Evolutionary conservation across 2,113 vertebrate genomes (phyloP).

Genomic region (Thermophis baileyi): DNA sequence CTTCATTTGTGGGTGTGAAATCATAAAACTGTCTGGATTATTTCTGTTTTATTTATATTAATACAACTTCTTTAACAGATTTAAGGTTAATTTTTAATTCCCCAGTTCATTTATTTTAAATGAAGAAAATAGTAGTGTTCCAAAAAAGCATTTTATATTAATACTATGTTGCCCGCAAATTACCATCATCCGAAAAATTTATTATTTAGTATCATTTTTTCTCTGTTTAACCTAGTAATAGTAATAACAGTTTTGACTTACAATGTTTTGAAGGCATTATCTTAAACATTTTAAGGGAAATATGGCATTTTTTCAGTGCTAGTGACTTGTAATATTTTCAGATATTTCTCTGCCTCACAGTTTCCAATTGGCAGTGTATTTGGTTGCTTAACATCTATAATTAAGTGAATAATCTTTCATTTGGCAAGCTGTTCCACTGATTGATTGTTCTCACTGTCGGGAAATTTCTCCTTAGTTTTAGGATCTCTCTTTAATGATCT

Average conservation of each 20-base stretch:
- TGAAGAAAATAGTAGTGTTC: conserved; percentile 68
- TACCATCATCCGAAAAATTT: conserved; percentile 40
- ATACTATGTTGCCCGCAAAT: conserved; percentile 52
- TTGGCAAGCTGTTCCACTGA: background rate
- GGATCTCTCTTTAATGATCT: too few species aligned
- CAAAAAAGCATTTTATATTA: conserved; percentile 59
- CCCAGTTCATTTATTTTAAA: conserved; percentile 63
- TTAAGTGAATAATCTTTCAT: background rate
- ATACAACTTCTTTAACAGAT: conserved; percentile 82
- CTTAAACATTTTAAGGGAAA: background rate
- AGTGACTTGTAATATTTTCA: background rate
- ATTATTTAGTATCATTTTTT: conserved; percentile 37
- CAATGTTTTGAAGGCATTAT: background rate
- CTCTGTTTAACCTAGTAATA: background rate
- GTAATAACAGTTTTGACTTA: background rate
- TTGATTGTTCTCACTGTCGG: too few species aligned
- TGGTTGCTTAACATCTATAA: background rate
- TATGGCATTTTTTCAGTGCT: background rate
- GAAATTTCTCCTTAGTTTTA: too few species aligned
- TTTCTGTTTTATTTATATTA: conserved; percentile 83
- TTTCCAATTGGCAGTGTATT: background rate
- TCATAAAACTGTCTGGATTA: conserved; percentile 85
- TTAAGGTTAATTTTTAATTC: conserved; percentile 76
- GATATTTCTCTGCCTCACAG: background rate
- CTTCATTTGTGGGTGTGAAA: conserved; percentile 77